Base-by-base conservation (phyloP, 2,888 invertebrate genomes). In the Pollenia angustigena region DNA sequence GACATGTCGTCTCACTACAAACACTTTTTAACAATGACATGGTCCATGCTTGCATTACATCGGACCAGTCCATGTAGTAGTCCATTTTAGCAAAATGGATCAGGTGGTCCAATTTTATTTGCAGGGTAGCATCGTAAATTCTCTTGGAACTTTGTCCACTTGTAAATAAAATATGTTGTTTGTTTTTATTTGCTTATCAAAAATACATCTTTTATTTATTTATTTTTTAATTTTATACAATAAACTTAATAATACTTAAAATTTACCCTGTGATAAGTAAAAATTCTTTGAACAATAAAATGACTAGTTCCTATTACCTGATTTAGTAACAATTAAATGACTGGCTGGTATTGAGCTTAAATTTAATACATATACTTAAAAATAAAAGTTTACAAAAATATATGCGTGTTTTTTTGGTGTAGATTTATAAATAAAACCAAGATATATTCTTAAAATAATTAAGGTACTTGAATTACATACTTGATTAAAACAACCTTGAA, bases 231-330 rank as follows among this genome's bases (percentile, higher is more conserved):
- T 56, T 60, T 23, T 66, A 56, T 50, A 79, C 68, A 83, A 80
- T 80, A 80, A 76, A 72, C 79, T 75, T 81, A 86, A 83, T 71
- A 68, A 75, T 69, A 78, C 42, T 60, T 84, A 68, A 72, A 83
- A 81, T 48, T 71, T 76, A 72, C 10, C 10, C 54, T 78, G 32
- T 32, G 76, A 76, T 40, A 68, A 58, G 64, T 32, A 54, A 12
- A 46, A 18, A 74, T 74, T 75, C 62, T 82, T 86, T 82, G 71
- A 75, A 83, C 64, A 80, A 81, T 52, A 62, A 82, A 76, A 87
- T 87, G 86, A 87, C 86, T 87, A 87, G 86, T 68, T 83, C 66
- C 6, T 23, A 11, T 87, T 85, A 78, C 72, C 72, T 74, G 85
- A 69, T 50, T 81, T 69, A 71, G 74, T 83, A 83, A 86, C 86